Evolutionary conservation across 2,113 vertebrate genomes (phyloP).

Genomic region (Irena cyanogastra): DNA sequence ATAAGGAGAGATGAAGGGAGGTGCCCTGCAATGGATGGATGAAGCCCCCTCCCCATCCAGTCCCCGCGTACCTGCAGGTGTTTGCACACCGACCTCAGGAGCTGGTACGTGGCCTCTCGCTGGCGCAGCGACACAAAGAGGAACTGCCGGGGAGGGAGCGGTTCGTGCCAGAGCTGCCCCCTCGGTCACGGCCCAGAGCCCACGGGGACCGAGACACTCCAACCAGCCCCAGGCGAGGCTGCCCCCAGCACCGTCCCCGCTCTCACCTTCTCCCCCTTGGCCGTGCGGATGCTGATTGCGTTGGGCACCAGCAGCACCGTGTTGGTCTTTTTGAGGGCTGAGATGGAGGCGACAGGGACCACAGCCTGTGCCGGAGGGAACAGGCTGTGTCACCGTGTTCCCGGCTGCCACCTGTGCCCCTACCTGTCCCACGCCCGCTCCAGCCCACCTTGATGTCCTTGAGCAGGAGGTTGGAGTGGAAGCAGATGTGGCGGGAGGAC

Average conservation of each 20-base stretch:
- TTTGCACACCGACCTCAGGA: slow-evolving; percentile 75
- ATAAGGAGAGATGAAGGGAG: background rate
- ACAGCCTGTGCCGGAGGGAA: slow-evolving; percentile 49
- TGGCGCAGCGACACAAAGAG: slow-evolving; percentile 79
- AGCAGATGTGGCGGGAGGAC: slow-evolving; percentile 76
- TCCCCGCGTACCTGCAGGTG: slow-evolving; percentile 68
- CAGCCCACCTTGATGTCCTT: slow-evolving; percentile 80
- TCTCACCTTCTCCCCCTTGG: slow-evolving; percentile 80
- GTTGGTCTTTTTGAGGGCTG: slow-evolving; percentile 84
- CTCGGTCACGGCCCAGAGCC: accelerated
- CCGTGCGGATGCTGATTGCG: slow-evolving; percentile 79
- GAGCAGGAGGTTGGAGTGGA: slow-evolving; percentile 81
- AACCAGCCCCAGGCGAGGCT: accelerated
- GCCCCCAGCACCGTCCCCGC: accelerated
- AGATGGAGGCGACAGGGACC: slow-evolving; percentile 73
- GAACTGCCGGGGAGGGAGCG: slow-evolving; percentile 54
- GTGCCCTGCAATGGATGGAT: background rate
- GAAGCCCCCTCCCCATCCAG: background rate
- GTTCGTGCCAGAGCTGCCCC: background rate
- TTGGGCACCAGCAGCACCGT: slow-evolving; percentile 84
- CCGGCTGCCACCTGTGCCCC: background rate
- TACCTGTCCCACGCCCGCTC: accelerated
- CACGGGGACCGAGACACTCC: background rate
- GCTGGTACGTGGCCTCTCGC: slow-evolving; percentile 79
- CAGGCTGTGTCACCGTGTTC: background rate